A percentile compares a stretch with the other conserved stretches of the same genome.
Conservation (phyloP, 2,797 vertebrate genomes). For the Erithacus rubecula region DNA sequence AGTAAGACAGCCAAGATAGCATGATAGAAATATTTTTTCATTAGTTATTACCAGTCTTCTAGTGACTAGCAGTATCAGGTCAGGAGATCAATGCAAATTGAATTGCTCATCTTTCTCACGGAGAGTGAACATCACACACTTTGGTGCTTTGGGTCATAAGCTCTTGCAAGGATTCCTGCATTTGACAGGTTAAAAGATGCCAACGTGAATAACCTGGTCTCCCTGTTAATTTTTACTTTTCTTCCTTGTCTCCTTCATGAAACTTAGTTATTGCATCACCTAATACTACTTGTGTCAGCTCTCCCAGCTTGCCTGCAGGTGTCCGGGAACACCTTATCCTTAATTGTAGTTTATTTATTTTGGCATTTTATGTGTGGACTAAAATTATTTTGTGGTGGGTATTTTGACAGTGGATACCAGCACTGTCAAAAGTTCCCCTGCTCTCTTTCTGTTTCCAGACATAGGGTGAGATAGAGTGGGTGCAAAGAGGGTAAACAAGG, state of each 20-base stretch:
- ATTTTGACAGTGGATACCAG: not conserved
- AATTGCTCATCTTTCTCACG: not conserved
- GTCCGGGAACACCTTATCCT: not conserved
- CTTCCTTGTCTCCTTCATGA: not conserved
- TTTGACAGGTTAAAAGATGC: not conserved
- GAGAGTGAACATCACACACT: rapidly evolving
- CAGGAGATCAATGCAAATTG: not conserved
- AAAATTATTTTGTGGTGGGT: not conserved
- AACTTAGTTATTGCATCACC: not conserved
- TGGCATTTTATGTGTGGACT: not conserved
- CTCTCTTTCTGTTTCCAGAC: not conserved
- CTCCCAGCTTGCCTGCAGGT: not conserved
- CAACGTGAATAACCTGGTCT: not conserved
- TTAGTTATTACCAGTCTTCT: not conserved
- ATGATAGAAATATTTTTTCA: not conserved
- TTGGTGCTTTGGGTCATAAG: not conserved
- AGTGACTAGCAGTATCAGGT: not conserved
- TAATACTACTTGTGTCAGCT: not conserved
- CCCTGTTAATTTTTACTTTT: not conserved
- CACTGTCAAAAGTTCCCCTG: not conserved
- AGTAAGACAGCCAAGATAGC: not conserved
- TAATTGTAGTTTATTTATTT: not conserved
- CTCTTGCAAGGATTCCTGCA: not conserved
- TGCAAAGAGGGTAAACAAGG: not conserved
- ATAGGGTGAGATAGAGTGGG: not conserved